Conservation (phyloP, 2,113 vertebrate genomes). For the Platysternon megacephalum region DNA sequence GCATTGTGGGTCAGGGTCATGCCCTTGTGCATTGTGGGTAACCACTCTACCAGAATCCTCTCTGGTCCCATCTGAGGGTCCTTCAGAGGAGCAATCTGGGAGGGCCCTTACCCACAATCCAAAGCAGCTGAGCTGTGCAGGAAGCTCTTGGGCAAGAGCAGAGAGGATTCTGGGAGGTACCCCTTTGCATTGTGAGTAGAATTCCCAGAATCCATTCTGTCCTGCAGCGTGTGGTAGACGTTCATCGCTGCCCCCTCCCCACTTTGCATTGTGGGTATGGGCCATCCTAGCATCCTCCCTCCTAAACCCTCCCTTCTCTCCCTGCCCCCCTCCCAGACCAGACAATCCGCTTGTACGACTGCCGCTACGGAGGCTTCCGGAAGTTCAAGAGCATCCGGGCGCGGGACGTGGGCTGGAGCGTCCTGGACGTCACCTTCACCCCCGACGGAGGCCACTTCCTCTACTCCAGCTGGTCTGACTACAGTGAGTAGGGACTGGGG, state of each 20-base stretch:
- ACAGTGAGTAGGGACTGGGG: conserved; percentile 73
- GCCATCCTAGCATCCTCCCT: no score
- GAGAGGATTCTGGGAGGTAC: background rate
- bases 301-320: background rate
- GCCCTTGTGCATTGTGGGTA: no score
- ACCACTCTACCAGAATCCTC: background rate
- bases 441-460: conserved; percentile 87
- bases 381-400: conserved; percentile 88
- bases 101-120: no score
- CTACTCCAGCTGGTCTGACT: conserved; percentile 96
- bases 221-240: no score
- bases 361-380: conserved; percentile 83
- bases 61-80: background rate
- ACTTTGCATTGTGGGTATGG: background rate
- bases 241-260: no score
- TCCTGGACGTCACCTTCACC: conserved; percentile 92
- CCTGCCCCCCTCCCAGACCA: conserved; percentile 80
- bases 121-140: no score
- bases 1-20: no score
- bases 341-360: conserved; percentile 91
- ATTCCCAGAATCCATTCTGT: no score
- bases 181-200: no score
- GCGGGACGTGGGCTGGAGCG: conserved; percentile 92
- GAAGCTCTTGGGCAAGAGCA: background rate
- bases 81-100: no score